Percentiles rank a stretch among this genome's conserved stretches.
Conservation (phyloP, 1,140 invertebrate genomes). For the Spodoptera frugiperda region DNA sequence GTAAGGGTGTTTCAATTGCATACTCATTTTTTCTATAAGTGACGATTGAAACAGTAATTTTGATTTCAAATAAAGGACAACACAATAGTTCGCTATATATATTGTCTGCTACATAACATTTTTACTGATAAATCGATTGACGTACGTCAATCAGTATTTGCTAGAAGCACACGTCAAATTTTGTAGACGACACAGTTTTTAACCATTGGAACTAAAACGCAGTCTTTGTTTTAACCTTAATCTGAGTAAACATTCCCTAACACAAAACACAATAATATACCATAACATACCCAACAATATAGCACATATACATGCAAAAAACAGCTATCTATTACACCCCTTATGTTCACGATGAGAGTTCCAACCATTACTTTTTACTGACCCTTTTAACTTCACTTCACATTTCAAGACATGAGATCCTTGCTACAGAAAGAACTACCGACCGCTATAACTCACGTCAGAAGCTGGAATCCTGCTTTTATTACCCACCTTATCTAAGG, state of each 20-base stretch:
- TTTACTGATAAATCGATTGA: too few species aligned
- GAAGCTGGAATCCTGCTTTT: constrained; percentile 49
- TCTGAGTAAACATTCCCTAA: not conserved
- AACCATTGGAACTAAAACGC: too few species aligned
- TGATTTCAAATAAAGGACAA: too few species aligned
- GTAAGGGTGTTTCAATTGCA: too few species aligned
- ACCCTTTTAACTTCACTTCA: constrained; percentile 50
- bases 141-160: too few species aligned
- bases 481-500: constrained; percentile 49
- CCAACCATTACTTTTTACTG: constrained; percentile 49
- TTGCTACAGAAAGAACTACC: constrained; percentile 26
- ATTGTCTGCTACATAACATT: too few species aligned
- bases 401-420: constrained; percentile 37
- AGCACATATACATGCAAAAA: constrained; percentile 7
- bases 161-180: too few species aligned
- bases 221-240: too few species aligned
- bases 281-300: not conserved
- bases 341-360: constrained; percentile 16
- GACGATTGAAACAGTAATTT: too few species aligned
- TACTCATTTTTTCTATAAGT: too few species aligned
- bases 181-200: too few species aligned
- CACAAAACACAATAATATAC: not conserved
- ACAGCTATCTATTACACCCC: constrained; percentile 8
- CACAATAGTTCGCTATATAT: too few species aligned
- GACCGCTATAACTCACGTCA: constrained; percentile 47